A percentile compares a stretch with the other conserved stretches of the same genome.
Evolutionary conservation across 2,888 invertebrate genomes (phyloP).

Genomic region (Aplocera efformata): DNA sequence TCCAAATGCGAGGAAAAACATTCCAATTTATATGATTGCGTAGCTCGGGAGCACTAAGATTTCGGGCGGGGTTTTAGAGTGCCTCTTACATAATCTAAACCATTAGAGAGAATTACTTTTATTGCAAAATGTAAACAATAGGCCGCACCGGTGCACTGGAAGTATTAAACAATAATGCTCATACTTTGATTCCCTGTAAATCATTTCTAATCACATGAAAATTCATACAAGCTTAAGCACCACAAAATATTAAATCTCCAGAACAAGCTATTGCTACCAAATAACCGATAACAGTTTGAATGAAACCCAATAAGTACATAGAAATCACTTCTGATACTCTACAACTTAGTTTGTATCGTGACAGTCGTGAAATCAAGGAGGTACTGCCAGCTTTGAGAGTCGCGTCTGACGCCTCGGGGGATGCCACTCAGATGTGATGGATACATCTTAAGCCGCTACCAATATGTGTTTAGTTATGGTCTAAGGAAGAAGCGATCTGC

Average conservation of each 20-base stretch:
- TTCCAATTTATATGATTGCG: slow-evolving; percentile 9
- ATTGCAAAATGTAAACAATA: too few species aligned
- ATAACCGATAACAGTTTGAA: too few species aligned
- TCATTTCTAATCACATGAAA: too few species aligned
- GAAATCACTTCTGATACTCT: neutral
- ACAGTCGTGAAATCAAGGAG: slow-evolving; percentile 8
- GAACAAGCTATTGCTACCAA: too few species aligned
- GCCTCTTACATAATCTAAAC: too few species aligned
- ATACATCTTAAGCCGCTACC: slow-evolving; percentile 14
- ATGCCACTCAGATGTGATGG: slow-evolving; percentile 13
- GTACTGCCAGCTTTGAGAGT: neutral
- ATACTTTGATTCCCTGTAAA: too few species aligned
- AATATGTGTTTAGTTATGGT: slow-evolving; percentile 5
- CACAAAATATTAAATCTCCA: too few species aligned
- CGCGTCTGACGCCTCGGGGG: slow-evolving; percentile 12
- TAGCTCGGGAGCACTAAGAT: slow-evolving; percentile 5
- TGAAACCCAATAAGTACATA: neutral
- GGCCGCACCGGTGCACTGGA: too few species aligned
- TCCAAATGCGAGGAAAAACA: slow-evolving; percentile 8
- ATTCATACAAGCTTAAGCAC: too few species aligned
- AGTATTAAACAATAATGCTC: too few species aligned
- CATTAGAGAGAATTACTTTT: too few species aligned
- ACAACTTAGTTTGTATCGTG: neutral
- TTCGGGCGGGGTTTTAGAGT: too few species aligned
- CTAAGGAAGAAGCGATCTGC: neutral